Evolutionary conservation across 2,797 vertebrate species (phyloP).

Genomic region (Karalla daura): DNA sequence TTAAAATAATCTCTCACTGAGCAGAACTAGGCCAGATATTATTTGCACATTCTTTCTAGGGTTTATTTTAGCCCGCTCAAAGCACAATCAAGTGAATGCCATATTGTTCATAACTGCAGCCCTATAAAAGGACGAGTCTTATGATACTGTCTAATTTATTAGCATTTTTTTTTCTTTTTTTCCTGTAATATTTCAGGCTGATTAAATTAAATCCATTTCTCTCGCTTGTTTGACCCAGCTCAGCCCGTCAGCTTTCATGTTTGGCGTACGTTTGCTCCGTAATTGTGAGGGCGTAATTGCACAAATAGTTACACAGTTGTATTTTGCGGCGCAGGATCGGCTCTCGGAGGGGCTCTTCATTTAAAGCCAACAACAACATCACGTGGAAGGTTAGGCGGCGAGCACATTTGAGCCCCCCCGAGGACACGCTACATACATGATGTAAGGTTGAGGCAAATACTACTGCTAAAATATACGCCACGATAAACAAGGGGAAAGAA

Average conservation of each 20-base stretch:
- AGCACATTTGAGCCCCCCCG: constrained; percentile 14
- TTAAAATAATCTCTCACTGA: constrained; percentile 56
- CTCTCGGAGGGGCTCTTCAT: constrained; percentile 18
- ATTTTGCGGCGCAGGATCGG: background rate
- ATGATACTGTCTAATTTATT: constrained; percentile 3
- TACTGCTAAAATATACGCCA: background rate
- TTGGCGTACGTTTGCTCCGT: constrained; percentile 9
- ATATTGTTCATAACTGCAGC: constrained; percentile 2
- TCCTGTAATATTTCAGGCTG: constrained; percentile 19
- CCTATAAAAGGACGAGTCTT: constrained; percentile 11
- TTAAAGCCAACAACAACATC: constrained; percentile 12
- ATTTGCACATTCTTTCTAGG: constrained; percentile 40
- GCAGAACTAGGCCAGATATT: constrained; percentile 56
- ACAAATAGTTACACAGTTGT: constrained; percentile 15
- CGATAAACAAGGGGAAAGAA: constrained; percentile 2
- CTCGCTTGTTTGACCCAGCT: constrained; percentile 4
- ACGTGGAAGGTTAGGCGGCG: constrained; percentile 2
- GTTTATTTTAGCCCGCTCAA: constrained; percentile 22
- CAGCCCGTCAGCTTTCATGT: background rate
- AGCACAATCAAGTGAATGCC: background rate
- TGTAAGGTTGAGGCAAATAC: background rate
- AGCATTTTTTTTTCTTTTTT: constrained; percentile 6
- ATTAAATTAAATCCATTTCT: constrained; percentile 28
- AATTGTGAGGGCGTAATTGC: constrained; percentile 30
- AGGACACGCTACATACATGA: constrained; percentile 16